Evolutionary conservation across 2,797 vertebrate species (phyloP), one percentile per base, ranked within the genome.

Genomic region (Anabacerthia variegaticeps): DNA sequence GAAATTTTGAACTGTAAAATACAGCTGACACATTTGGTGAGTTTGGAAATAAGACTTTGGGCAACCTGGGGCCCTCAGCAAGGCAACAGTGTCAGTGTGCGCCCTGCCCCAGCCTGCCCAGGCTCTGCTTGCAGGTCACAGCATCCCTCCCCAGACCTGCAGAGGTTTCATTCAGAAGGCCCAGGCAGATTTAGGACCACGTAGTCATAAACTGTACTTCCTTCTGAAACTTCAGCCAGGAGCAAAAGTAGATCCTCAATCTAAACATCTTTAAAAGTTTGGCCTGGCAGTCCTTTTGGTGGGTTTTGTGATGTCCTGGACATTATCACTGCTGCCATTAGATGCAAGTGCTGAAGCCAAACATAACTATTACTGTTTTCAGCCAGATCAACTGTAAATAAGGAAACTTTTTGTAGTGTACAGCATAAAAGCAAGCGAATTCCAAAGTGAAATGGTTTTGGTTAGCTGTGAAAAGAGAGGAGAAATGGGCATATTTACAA

Each of bases 41-140:
- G 43, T 39, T 92, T 88, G 74, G 46, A 54, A 82, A 62, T 39
- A 6, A 54, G 17, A 6, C 9, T 49, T 34, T 17, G n/a, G 48
- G 43, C 36, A 17, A 1, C 39, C 44, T 20, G 37, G 41, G 32
- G 4, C 39, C 8, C 24, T 90, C n/a, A 37, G 23, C 22, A 49
- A 46, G 43, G 27, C 6, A 43, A 0, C 0, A 3, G 32, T 76
- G 22, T 44, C 13, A 1, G 0, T 12, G 22, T 83, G 21, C 26
- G 28, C 37, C 30, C 56, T 51, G 46, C 20, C 66, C 65, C 59
- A 68, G n/a, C 30, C 28, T 52, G 52, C 30, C 43, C 55, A 14
- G 2, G 2, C 59, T 46, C 30, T 58, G 43, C 39, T 24, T 7
- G 4, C 65, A 19, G 19, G 27, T 78, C 67, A 2, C 58, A 10